phyloP scores from a whole-genome alignment of 2,888 invertebrate species.

The Frankliniella intonsa region DNA sequence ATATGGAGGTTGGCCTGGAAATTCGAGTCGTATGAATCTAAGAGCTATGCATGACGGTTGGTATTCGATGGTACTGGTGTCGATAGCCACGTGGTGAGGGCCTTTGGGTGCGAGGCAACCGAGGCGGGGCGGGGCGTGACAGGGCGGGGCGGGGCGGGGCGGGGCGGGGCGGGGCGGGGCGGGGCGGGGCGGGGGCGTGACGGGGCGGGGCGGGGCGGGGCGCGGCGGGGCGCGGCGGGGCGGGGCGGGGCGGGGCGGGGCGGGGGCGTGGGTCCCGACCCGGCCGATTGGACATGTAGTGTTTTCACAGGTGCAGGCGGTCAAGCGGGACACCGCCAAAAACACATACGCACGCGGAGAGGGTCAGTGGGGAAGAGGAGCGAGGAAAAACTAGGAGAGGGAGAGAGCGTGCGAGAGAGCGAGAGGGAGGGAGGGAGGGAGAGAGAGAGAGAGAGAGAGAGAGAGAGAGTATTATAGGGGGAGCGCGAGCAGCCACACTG shows the following conservation, averaged over 20 bases:
- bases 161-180: background rate
- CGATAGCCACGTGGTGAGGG: background rate
- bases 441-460: background rate
- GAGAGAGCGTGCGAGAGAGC: background rate
- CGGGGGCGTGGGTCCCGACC: background rate
- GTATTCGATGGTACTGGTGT: no score
- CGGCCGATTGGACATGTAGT: background rate
- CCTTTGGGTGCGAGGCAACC: background rate
- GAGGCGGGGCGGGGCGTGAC: background rate
- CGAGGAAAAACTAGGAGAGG: background rate
- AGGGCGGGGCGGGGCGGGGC: background rate
- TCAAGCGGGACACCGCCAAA: background rate
- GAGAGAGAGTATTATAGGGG: background rate
- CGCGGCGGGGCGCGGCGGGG: background rate
- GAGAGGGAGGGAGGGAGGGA: background rate
- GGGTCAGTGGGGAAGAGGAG: background rate
- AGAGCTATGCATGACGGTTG: no score
- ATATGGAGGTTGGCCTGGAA: no score
- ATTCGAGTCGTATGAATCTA: no score
- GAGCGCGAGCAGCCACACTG: background rate
- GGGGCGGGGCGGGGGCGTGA: background rate
- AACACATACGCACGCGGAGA: background rate
- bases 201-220: background rate
- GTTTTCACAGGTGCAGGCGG: background rate
- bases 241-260: background rate